A percentile compares a stretch with the other conserved stretches of the same genome.
Evolutionary conservation across 2,888 invertebrate genomes (phyloP).

Genomic region (Melipona beecheii): DNA sequence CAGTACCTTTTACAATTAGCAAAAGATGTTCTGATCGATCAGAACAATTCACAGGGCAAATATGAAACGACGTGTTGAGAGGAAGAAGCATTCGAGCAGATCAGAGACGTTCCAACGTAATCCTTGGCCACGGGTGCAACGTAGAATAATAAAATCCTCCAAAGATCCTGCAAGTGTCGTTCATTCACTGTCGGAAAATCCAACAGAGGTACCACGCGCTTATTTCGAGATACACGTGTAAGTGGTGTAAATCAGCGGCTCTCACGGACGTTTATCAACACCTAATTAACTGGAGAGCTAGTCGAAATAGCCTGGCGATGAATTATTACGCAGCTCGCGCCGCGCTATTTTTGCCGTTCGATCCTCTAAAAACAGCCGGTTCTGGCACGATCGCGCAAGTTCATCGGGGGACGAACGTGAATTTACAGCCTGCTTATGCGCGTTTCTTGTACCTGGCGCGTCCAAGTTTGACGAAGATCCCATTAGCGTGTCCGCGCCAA

Average conservation of each 20-base stretch:
- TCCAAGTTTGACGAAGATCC: slow-evolving; percentile 9
- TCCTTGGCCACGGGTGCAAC: no score
- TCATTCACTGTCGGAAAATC: no score
- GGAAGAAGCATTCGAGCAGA: no score
- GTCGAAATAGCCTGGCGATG: slow-evolving; percentile 19
- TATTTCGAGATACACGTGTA: not conserved
- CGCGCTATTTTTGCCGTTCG: slow-evolving; percentile 35
- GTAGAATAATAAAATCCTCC: no score
- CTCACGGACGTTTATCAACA: slow-evolving; percentile 38
- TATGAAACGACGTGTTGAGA: no score
- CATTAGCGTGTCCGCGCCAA: slow-evolving; percentile 3
- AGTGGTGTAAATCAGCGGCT: slow-evolving; percentile 28
- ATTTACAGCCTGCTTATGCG: slow-evolving; percentile 25
- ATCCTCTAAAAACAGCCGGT: slow-evolving; percentile 37
- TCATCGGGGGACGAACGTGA: slow-evolving; percentile 13
- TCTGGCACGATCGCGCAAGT: slow-evolving; percentile 24
- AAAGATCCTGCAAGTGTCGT: no score
- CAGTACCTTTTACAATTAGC: not conserved
- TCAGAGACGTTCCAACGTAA: no score
- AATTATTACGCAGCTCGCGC: slow-evolving; percentile 30
- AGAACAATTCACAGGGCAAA: no score
- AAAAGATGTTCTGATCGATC: no score
- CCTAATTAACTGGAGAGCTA: slow-evolving; percentile 43
- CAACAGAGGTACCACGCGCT: not conserved
- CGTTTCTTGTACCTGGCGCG: not conserved